phyloP scores from a whole-genome alignment of 2,797 vertebrate genomes.

The Ibycter americanus region DNA sequence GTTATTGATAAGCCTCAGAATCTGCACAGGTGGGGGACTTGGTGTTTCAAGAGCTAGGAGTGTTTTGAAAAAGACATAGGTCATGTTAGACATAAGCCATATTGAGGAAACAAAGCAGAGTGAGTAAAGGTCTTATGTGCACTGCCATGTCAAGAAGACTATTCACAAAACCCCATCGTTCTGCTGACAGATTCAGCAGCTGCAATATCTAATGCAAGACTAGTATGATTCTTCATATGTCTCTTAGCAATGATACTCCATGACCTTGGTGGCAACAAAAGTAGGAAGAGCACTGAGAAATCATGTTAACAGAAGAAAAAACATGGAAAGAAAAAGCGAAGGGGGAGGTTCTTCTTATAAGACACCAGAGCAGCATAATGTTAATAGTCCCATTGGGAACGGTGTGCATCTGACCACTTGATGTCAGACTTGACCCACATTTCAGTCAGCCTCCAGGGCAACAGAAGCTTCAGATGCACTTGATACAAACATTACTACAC shows the following conservation, averaged over 20 bases:
- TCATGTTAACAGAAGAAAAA: not conserved
- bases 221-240: not conserved
- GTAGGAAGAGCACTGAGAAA: not conserved
- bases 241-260: not conserved
- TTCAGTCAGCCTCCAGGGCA: slow-evolving; percentile 44
- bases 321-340: not conserved
- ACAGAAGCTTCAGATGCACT: slow-evolving; percentile 2
- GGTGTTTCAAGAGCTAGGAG: not conserved
- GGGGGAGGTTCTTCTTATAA: not conserved
- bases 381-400: slow-evolving; percentile 34
- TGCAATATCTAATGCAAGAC: not conserved
- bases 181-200: not conserved
- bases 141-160: not conserved
- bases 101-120: not conserved
- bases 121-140: not conserved
- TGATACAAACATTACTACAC: not conserved
- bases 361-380: not conserved
- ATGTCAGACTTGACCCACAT: slow-evolving; percentile 68
- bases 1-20: not conserved
- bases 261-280: not conserved
- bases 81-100: not conserved
- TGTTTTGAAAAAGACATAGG: not conserved
- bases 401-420: slow-evolving; percentile 57
- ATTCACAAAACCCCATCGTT: not conserved
- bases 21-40: not conserved